Base-by-base conservation (phyloP, 2,888 invertebrate species). In the Caenorhabditis japonica region DNA sequence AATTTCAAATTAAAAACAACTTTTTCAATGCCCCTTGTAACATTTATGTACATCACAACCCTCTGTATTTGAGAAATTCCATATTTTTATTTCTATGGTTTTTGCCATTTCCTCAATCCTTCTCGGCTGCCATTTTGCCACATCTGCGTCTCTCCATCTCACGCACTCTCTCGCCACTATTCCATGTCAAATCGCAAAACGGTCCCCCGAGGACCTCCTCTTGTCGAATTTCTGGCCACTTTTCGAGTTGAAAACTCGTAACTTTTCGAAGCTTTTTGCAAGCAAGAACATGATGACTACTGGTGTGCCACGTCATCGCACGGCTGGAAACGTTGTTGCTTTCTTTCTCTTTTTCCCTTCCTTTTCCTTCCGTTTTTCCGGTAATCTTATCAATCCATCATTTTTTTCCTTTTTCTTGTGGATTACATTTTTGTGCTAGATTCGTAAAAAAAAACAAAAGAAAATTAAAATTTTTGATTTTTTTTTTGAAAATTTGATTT, bases 181-280 rank as follows among this genome's bases (percentile, higher is more conserved):
- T 62, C 41, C 46, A 46, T 62, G 62, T 53, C 62, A 62, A 62
- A 62, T 62, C 62, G 62, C 62, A 62, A 62, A 62, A 62, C 62
- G 34, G 62, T 62, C 62, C 62, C 62, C 30, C 12, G 62, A 10
- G 62, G 53, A 53, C 44, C 51, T 53, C 62, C 7, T 30, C 30
- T 30, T 30, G 30, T 30, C 7, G 7, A 5, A n/a, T n/a, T n/a
- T n/a, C n/a, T n/a, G n/a, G 10, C 51, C 62, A 62, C 53, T 62
- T 62, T 62, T 46, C 51, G 38, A 34, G 56, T 19, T 36, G 46
- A 21, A 21, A 7, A n/a, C 25, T 13, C 33, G 17, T 10, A 25
- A 30, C 41, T 53, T 53, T 53, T 53, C 53, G 43, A 53, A 39
- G 39, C 43, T 27, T 41, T 53, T 39, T 34, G 23, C 33, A 1